Evolutionary conservation across 35 echinoderm and acorn worm species (phyloP).

Genomic region (Chiridota heheva): DNA sequence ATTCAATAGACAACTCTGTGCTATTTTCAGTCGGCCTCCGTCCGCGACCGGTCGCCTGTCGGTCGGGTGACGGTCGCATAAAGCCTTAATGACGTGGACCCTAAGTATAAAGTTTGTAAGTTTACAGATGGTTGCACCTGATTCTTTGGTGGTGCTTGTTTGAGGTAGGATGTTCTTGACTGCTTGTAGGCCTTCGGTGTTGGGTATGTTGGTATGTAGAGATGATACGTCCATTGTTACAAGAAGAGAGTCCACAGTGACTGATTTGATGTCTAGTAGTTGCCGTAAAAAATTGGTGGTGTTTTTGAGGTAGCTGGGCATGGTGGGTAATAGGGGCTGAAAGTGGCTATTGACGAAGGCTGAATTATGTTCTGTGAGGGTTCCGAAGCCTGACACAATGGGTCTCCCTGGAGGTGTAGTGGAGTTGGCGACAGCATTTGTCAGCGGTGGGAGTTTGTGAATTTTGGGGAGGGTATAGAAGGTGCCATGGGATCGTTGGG

Average conservation of each 20-base stretch:
- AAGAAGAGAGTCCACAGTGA: neutral
- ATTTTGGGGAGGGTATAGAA: constrained; percentile 13
- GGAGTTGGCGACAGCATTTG: neutral
- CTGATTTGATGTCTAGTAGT: neutral
- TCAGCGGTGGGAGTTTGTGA: neutral
- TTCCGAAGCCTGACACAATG: constrained; percentile 2
- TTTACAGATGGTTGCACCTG: too few species aligned
- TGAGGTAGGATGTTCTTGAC: too few species aligned
- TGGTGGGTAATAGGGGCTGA: neutral
- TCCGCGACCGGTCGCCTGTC: too few species aligned
- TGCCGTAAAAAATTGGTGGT: constrained; percentile 6
- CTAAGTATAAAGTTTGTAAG: too few species aligned
- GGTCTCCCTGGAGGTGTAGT: neutral
- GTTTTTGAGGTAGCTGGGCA: constrained; percentile 9
- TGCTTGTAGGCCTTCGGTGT: neutral
- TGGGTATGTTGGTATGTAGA: constrained; percentile 15
- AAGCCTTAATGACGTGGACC: too few species aligned
- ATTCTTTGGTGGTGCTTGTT: too few species aligned
- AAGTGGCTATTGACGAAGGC: neutral
- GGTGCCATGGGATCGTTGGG: neutral
- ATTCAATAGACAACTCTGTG: too few species aligned
- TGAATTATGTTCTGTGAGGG: constrained; percentile 6
- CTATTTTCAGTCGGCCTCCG: too few species aligned
- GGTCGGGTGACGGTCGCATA: too few species aligned
- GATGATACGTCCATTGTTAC: constrained; percentile 14